Conservation (phyloP, 2,797 vertebrate species). For the Yasuhikotakia modesta region DNA sequence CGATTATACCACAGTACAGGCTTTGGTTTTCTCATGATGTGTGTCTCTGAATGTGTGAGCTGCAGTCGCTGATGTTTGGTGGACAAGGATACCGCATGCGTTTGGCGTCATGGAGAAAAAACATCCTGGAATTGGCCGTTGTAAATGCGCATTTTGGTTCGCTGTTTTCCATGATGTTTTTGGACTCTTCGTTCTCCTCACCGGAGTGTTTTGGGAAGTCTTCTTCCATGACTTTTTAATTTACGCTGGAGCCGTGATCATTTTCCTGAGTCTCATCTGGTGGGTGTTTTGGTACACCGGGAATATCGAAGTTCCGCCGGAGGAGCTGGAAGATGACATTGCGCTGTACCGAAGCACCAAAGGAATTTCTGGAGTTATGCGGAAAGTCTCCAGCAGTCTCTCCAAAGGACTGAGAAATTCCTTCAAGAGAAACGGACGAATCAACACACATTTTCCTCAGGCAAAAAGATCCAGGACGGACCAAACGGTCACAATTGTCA, state of each 20-base stretch:
- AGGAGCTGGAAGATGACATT: conserved; percentile 81
- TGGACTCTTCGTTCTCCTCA: conserved; percentile 81
- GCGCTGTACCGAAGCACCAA: conserved; percentile 68
- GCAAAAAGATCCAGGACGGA: conserved; percentile 14
- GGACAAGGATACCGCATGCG: conserved; percentile 35
- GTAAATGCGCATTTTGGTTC: conserved; percentile 88
- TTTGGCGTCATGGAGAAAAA: conserved; percentile 63
- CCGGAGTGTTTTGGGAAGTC: conserved; percentile 82
- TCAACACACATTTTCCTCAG: not conserved
- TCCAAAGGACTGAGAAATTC: conserved; percentile 70
- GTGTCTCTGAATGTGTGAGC: not conserved
- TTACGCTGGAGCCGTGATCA: conserved; percentile 84
- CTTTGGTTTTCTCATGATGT: not conserved
- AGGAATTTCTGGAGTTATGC: conserved; percentile 65
- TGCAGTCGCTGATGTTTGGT: not conserved
- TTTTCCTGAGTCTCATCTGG: conserved; percentile 93
- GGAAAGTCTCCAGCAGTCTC: conserved; percentile 72
- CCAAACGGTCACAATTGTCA: conserved; percentile 54
- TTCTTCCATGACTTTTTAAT: conserved; percentile 86
- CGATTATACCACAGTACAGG: conserved; percentile 9
- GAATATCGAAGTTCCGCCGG: conserved; percentile 87
- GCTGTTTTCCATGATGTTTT: conserved; percentile 84
- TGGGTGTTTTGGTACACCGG: conserved; percentile 96
- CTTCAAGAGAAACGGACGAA: conserved; percentile 60
- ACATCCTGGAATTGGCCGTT: conserved; percentile 80